Percentiles rank a stretch among this genome's conserved stretches.
These are phyloP conservation scores for Crocidura indochinensis DNA, from an alignment of 2,797 vertebrate genomes.

Conservation along the genomic window DNA sequence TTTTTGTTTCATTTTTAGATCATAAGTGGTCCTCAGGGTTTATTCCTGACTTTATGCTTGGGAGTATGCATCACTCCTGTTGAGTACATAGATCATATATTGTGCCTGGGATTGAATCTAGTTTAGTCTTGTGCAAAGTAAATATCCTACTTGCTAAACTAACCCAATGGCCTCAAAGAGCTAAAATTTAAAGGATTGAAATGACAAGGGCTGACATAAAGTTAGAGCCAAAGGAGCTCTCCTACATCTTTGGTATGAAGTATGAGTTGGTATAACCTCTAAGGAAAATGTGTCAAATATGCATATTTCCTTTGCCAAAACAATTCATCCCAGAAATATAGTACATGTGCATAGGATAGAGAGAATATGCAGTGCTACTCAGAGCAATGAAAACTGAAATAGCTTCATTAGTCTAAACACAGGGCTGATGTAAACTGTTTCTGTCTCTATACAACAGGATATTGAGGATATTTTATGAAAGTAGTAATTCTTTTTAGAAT, in stretches of 20 bases:
- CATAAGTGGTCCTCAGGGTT: no score
- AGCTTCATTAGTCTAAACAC: conserved; percentile 81
- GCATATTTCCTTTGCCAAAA: background rate
- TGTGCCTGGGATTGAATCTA: no score
- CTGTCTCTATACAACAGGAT: conserved; percentile 74
- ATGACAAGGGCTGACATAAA: background rate
- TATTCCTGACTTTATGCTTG: no score
- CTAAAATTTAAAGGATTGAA: background rate
- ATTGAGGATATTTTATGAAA: conserved; percentile 75
- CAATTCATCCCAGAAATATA: background rate
- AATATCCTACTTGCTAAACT: no score
- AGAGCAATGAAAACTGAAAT: background rate
- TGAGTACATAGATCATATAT: no score
- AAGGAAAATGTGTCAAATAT: background rate
- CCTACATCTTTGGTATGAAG: no score
- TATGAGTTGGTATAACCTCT: background rate
- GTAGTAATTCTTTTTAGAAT: conserved; percentile 81
- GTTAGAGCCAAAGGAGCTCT: background rate
- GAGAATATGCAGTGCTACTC: background rate
- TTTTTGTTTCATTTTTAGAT: no score
- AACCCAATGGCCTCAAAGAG: no score
- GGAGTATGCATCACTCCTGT: no score
- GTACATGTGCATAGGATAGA: background rate
- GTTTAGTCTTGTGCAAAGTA: no score
- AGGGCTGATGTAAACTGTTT: conserved; percentile 71